phyloP scores from a whole-genome alignment of 1,140 invertebrate species.

The Euborellia annulipes region DNA sequence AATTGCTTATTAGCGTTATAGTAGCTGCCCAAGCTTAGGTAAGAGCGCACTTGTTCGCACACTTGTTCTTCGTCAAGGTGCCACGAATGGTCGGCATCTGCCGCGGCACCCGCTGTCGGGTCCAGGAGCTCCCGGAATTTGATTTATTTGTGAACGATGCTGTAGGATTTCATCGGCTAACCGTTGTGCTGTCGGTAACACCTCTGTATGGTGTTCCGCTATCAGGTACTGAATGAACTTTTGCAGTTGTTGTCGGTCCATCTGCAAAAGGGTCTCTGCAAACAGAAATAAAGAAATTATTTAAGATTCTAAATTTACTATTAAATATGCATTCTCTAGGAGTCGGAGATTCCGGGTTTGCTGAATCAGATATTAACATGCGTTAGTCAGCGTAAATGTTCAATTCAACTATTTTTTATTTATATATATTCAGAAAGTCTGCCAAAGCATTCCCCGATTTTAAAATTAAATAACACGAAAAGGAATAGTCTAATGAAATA shows the following conservation, averaged over 20 bases:
- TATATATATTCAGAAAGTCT: too few species aligned
- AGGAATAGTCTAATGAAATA: too few species aligned
- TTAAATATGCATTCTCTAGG: too few species aligned
- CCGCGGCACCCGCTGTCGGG: slow-evolving; percentile 72
- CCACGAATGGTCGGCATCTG: slow-evolving; percentile 72
- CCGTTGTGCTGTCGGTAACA: slow-evolving; percentile 70
- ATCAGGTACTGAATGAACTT: slow-evolving; percentile 89
- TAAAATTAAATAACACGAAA: too few species aligned
- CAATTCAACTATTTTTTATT: too few species aligned
- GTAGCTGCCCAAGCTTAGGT: slow-evolving; percentile 63
- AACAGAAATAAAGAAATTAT: neutral
- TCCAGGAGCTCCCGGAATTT: slow-evolving; percentile 7
- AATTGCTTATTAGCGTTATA: slow-evolving; percentile 68
- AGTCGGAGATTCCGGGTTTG: too few species aligned
- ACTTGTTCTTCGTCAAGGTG: slow-evolving; percentile 77
- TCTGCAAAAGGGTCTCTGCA: slow-evolving; percentile 69
- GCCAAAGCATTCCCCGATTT: too few species aligned
- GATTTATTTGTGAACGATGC: slow-evolving; percentile 58
- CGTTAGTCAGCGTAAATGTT: too few species aligned
- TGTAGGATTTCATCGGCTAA: slow-evolving; percentile 71
- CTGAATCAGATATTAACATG: too few species aligned
- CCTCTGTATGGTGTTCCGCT: slow-evolving; percentile 74
- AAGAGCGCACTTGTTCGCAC: slow-evolving; percentile 65
- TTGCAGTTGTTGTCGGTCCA: slow-evolving; percentile 73
- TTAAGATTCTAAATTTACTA: too few species aligned